Conservation (phyloP, 2,113 vertebrate genomes). For the Odocoileus virginianus region DNA sequence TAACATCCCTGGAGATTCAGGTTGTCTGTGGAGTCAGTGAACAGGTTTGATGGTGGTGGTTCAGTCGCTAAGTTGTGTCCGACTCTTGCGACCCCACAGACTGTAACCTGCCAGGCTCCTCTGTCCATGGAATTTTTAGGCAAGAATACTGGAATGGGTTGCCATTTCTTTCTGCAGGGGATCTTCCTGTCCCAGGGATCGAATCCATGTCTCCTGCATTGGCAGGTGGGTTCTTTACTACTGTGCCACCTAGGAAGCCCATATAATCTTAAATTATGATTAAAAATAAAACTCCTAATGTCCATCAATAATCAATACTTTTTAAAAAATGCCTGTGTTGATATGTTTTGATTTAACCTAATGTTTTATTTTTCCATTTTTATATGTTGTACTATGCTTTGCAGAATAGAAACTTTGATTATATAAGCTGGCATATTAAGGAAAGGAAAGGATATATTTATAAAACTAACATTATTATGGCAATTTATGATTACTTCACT, state of each 20-base stretch:
- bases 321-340: not conserved
- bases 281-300: not conserved
- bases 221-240: not conserved
- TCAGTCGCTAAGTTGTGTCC: fast-evolving
- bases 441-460: not conserved
- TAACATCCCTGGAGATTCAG: conserved; percentile 31
- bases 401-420: not conserved
- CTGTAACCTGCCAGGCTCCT: not conserved
- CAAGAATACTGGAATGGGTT: not conserved
- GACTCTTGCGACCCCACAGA: not conserved
- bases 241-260: not conserved
- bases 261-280: not conserved
- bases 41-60: not conserved
- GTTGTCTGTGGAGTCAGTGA: not conserved
- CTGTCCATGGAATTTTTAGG: not conserved
- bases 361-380: conserved; percentile 15
- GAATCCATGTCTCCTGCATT: not conserved
- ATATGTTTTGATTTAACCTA: not conserved
- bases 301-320: not conserved
- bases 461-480: not conserved
- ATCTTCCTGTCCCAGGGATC: not conserved
- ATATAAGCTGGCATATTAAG: not conserved
- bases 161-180: not conserved
- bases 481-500: not conserved
- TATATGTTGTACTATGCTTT: not conserved